Base-by-base conservation (phyloP, 2,113 vertebrate genomes). In the Copsychus sechellarum region DNA sequence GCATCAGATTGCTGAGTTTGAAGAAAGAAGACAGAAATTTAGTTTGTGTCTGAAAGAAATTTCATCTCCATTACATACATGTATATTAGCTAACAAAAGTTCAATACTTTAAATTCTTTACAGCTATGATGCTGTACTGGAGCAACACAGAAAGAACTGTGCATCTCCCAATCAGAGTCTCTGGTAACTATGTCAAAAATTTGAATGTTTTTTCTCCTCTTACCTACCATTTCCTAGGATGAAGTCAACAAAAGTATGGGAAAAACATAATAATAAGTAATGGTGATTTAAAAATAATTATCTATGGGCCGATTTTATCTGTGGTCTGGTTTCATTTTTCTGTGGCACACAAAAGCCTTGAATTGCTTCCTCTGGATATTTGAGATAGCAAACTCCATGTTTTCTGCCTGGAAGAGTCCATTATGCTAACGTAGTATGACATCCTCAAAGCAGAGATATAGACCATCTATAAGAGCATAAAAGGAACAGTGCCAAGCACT, bases 311-410 rank as follows among this genome's bases (percentile, higher is more conserved):
- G 36, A 12, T 50, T 58, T 50, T 67, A 58, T 43, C 36, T 50
- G 3, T 8, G 17, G 8, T 21, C 33, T 50, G 28, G 19, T 54
- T 81, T 81, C 14, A 12, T 12, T 77, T 45, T 84, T 50, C 43
- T 60, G 14, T 73, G 24, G 9, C 34, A 64, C 6, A 56, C 25
- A 0, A 0, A 73, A 88, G 6, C 7, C 28, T 56, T 5, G 2
- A 18, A 12, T 51, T 86, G 6, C 15, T 69, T 54, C 4, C 29
- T 53, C 40, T 29, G 26, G 19, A 21, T 92, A 69, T 65, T 10
- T 81, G 42, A 70, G 42, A 69, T 6, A 56, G 4, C 6, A 60
- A 42, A 58, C 50, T 81, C 29, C 4, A 2, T 31, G 4, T 42
- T 80, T 54, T 67, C 53, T 76, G 14, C 3, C 20, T 36, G 34